Base-by-base conservation (phyloP, 53 echinoderm and acorn worm genomes). In the Stichopus horrens region DNA sequence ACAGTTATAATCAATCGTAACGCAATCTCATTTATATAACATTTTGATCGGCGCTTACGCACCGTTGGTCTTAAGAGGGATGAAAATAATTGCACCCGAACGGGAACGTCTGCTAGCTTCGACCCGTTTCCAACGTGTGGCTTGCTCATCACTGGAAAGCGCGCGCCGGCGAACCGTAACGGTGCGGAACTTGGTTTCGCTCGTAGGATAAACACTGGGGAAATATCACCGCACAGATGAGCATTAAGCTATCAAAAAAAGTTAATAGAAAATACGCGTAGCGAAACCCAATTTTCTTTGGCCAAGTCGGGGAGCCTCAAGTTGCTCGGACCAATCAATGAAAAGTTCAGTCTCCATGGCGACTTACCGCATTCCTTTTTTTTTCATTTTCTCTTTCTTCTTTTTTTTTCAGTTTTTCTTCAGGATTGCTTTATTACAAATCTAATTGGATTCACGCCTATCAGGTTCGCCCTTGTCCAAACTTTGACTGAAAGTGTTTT, bases 41-140 rank as follows among this genome's bases (percentile, higher is more conserved):
- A 81, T 81, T 81, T 81, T 81, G 81, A 56, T 56, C 57, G 22
- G 18, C 55, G 58, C 58, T 81, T 81, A 81, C 81, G 81, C 81
- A 81, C 81, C 81, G 81, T 81, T 81, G 81, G 58, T 81, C 81
- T 81, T 81, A 81, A 81, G 81, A 81, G 81, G 81, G 81, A 58
- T 81, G 58, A 81, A 81, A 81, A 81, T 81, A 81, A 81, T 81
- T 81, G 81, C 81, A 81, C 81, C 81, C 81, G 81, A 81, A 81
- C 81, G 81, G 81, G 54, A 81, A 21, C 81, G 81, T 81, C 81
- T 81, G 81, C 81, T 58, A 58, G 56, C 81, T 81, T 81, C 58
- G 58, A 81, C 81, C 58, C 81, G 20, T 56, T 81, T 56, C 19
- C 18, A 71, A 20, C 55, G 58, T 81, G 81, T 81, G 81, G 81